These are phyloP conservation scores for Nebria ingens DNA, from an alignment of 1,140 invertebrate genomes.

Conservation along the genomic window DNA sequence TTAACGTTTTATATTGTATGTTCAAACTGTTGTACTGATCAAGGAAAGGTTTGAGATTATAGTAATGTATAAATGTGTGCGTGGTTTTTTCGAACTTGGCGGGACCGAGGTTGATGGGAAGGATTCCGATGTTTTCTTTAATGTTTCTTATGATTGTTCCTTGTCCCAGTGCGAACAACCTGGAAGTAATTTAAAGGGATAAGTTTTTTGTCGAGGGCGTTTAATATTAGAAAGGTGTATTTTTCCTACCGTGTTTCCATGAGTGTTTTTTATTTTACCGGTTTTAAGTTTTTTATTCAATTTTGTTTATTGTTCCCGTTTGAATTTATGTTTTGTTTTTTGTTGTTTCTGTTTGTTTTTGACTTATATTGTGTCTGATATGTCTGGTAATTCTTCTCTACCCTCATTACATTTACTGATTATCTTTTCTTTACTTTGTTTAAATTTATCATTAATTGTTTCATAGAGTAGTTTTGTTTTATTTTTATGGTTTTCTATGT, in stretches of 20 bases:
- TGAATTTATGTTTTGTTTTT: constrained; percentile 12
- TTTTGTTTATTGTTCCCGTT: constrained; percentile 11
- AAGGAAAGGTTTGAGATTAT: background rate
- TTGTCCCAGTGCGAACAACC: background rate
- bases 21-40: background rate
- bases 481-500: constrained; percentile 13
- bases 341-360: constrained; percentile 14
- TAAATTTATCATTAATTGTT: constrained; percentile 11
- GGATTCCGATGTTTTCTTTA: background rate
- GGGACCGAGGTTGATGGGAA: background rate
- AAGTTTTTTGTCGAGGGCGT: background rate
- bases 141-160: background rate
- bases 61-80: background rate
- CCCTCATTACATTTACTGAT: constrained; percentile 7
- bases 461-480: constrained; percentile 9
- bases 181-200: background rate
- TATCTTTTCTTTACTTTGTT: constrained; percentile 12
- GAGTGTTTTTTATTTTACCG: background rate
- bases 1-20: background rate
- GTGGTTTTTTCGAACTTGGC: background rate
- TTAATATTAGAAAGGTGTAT: background rate
- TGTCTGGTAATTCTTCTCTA: constrained; percentile 8
- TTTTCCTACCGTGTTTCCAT: background rate
- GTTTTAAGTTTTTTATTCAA: constrained; percentile 12
- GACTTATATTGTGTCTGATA: constrained; percentile 10